Conservation (phyloP, 2,888 invertebrate genomes). For the Pachycephus smyrnensis region DNA sequence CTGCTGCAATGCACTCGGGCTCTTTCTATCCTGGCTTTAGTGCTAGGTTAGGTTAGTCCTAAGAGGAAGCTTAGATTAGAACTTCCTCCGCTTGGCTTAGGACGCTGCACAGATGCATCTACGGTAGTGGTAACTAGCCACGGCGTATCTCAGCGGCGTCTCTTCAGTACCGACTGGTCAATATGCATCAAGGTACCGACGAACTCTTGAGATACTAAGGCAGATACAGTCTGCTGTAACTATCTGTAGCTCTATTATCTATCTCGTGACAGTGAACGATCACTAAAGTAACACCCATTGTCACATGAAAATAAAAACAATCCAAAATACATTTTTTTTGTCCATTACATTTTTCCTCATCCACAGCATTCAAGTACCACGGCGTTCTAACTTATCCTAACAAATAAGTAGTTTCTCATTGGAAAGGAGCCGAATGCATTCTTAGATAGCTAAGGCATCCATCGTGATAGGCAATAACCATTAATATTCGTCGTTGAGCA, state of each 20-base stretch:
- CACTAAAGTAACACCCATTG: neutral
- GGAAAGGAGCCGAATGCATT: neutral
- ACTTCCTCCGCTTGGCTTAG: neutral
- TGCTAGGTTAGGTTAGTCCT: constrained; percentile 20
- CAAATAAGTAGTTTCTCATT: neutral
- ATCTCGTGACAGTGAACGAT: constrained; percentile 8
- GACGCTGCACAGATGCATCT: constrained; percentile 42
- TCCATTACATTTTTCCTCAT: neutral
- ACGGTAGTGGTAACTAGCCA: constrained; percentile 36
- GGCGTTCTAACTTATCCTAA: neutral
- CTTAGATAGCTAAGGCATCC: constrained; percentile 5
- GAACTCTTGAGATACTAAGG: constrained; percentile 26
- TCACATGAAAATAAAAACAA: neutral
- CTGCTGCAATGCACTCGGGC: constrained; percentile 44
- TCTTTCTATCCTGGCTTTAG: constrained; percentile 8
- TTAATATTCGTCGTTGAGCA: constrained; percentile 24
- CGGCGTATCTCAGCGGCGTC: constrained; percentile 40
- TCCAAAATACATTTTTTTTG: neutral
- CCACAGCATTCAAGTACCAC: neutral
- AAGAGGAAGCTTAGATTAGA: neutral
- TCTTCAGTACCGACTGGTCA: constrained; percentile 38
- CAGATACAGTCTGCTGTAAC: constrained; percentile 33
- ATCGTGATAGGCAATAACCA: constrained; percentile 33
- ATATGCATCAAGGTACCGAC: constrained; percentile 35
- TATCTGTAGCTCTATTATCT: constrained; percentile 34